Evolutionary conservation across 1,140 invertebrate species (phyloP).

Genomic region (Delia radicum): DNA sequence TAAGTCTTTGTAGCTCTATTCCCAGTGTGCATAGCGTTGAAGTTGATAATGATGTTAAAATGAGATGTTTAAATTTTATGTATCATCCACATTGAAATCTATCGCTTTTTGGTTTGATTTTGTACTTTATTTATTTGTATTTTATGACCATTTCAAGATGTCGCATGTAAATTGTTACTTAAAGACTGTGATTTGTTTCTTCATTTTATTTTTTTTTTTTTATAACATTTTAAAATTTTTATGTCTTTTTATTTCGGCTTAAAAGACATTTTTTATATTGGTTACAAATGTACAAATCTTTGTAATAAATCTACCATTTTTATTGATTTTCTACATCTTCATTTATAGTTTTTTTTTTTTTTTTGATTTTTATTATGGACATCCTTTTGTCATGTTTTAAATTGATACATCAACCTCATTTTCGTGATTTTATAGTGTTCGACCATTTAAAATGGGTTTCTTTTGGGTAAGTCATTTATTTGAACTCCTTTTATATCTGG

Average conservation of each 20-base stretch:
- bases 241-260: background rate
- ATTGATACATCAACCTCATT: constrained; percentile 1
- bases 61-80: background rate
- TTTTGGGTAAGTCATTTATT: background rate
- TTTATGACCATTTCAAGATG: constrained; percentile 20
- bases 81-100: background rate
- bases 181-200: background rate
- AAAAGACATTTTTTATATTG: background rate
- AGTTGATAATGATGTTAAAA: background rate
- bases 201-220: background rate
- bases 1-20: too few relatives aligned
- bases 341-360: background rate
- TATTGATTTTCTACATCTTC: background rate
- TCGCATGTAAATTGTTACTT: background rate
- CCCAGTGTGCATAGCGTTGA: background rate
- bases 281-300: background rate
- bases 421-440: background rate
- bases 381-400: background rate
- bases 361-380: background rate
- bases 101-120: background rate
- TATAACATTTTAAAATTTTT: background rate
- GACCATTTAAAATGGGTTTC: background rate
- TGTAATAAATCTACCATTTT: constrained; percentile 8
- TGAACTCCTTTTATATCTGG: background rate
- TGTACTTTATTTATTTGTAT: background rate